phyloP scores from a whole-genome alignment of 2,113 vertebrate genomes.

The Oplegnathus fasciatus region DNA sequence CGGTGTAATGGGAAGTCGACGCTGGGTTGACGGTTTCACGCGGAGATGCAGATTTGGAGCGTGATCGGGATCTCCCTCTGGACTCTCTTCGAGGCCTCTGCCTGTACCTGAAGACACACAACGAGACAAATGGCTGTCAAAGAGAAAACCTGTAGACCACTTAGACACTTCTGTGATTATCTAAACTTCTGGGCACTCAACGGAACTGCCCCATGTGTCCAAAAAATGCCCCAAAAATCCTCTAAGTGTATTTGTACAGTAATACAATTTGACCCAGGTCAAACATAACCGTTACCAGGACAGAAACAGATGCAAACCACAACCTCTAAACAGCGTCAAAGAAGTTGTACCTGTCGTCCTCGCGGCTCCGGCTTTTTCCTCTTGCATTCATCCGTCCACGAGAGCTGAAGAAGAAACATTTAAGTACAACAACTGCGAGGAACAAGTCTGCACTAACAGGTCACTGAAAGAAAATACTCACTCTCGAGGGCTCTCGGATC shows the following conservation, averaged over 20 bases:
- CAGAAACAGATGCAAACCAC: background rate
- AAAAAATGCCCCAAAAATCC: no score
- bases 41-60: constrained; percentile 89
- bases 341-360: constrained; percentile 91
- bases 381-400: constrained; percentile 87
- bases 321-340: background rate
- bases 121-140: background rate
- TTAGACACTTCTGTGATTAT: background rate
- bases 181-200: background rate
- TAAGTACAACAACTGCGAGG: background rate
- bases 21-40: constrained; percentile 86
- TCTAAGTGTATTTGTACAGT: background rate
- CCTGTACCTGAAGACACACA: constrained; percentile 84
- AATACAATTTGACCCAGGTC: background rate
- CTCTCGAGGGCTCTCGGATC: constrained; percentile 95
- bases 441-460: background rate
- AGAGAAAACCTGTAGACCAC: background rate
- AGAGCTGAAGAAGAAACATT: constrained; percentile 66
- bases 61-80: constrained; percentile 82
- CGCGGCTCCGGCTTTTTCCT: constrained; percentile 94
- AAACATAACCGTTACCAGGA: no score
- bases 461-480: constrained; percentile 77
- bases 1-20: constrained; percentile 84
- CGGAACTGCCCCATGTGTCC: background rate
- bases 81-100: constrained; percentile 87